These are phyloP conservation scores for Sphecodes monilicornis DNA, from an alignment of 2,888 invertebrate species.

Conservation along the genomic window DNA sequence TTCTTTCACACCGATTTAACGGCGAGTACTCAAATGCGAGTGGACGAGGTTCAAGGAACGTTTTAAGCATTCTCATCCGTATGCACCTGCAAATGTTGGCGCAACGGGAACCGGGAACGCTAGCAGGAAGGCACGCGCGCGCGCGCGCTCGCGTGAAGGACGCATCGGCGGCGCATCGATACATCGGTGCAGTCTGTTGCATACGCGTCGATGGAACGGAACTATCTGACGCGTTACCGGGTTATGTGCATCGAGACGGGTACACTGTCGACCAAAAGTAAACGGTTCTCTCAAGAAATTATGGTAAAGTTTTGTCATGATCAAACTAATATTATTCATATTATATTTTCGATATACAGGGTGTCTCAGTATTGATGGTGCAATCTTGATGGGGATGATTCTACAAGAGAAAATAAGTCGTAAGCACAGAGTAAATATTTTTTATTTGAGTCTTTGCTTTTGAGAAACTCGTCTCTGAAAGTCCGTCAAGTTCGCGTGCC, in stretches of 20 bases:
- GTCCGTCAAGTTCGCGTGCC: too few species aligned
- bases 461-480: too few species aligned
- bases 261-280: background rate
- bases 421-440: too few species aligned
- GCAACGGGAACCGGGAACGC: slow-evolving; percentile 40
- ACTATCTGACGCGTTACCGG: slow-evolving; percentile 57
- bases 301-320: too few species aligned
- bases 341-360: too few species aligned
- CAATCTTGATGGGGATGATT: too few species aligned
- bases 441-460: too few species aligned
- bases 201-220: slow-evolving; percentile 44
- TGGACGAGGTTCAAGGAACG: slow-evolving; percentile 38
- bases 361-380: too few species aligned
- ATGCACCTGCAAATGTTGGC: slow-evolving; percentile 35
- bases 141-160: background rate
- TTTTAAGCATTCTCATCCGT: slow-evolving; percentile 38
- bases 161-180: background rate
- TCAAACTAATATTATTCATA: too few species aligned
- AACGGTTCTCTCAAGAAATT: too few species aligned
- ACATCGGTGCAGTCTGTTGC: background rate
- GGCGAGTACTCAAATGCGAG: background rate
- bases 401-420: too few species aligned
- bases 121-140: slow-evolving; percentile 46
- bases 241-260: slow-evolving; percentile 52
- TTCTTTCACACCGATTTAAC: background rate